These are phyloP conservation scores for Gavia stellata DNA, from an alignment of 2,113 vertebrate species.

Conservation along the genomic window DNA sequence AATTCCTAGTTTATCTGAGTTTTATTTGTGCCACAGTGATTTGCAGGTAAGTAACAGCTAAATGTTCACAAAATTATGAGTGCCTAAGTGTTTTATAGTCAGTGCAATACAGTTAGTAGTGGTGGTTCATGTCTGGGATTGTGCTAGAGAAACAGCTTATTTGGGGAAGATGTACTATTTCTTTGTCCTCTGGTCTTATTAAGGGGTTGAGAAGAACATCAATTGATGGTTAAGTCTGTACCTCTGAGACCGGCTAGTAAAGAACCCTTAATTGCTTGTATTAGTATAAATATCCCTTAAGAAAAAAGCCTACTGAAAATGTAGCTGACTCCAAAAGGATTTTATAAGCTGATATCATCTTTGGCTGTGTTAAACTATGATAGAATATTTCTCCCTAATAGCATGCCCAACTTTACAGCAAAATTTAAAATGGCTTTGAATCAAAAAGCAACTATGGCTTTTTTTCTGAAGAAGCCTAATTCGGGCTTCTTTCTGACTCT, in stretches of 20 bases:
- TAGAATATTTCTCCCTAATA: slow-evolving; percentile 2
- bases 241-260: neutral
- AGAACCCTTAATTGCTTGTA: slow-evolving; percentile 5
- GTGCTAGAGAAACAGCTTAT: neutral
- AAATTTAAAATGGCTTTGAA: slow-evolving; percentile 7
- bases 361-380: slow-evolving; percentile 9
- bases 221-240: neutral
- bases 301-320: slow-evolving; percentile 20
- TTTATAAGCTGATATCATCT: slow-evolving; percentile 20
- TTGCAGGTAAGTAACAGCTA: neutral
- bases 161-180: neutral
- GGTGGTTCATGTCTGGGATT: neutral
- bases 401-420: neutral
- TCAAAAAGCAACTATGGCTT: neutral
- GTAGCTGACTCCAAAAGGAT: slow-evolving; percentile 16
- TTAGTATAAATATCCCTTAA: neutral
- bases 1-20: neutral
- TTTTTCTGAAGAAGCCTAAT: neutral
- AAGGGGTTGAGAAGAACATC: neutral
- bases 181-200: neutral
- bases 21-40: neutral
- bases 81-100: neutral
- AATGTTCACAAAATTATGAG: neutral
- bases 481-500: neutral
- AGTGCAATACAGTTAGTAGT: neutral